Base-by-base conservation (phyloP, 2,113 vertebrate genomes). In the Pachypanchax playfairii region DNA sequence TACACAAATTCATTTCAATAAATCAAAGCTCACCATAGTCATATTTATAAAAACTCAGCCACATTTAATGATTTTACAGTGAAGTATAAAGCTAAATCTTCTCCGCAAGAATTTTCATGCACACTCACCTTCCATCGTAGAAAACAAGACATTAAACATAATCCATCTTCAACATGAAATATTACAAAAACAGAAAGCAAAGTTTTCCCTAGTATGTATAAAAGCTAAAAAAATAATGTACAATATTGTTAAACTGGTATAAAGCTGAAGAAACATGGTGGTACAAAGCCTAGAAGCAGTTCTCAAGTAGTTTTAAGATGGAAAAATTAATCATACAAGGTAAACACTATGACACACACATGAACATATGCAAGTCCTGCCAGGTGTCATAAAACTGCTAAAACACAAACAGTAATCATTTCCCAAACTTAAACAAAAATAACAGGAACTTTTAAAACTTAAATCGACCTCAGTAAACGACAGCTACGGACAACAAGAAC, bases 31-130 rank as follows among this genome's bases (percentile, higher is more conserved):
- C 47, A 84, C 64, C 73, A 82, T 48, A 54, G 33, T 64, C 38
- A 64, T 33, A n/a, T 68, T 78, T 75, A 85, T 49, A 72, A 82
- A 89, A 83, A 79, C 2, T 33, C n/a, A 29, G 70, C 64, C 69
- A 84, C 70, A 80, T 91, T 91, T 90, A 90, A 91, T 90, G 64
- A 80, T 68, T 60, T 77, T 55, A 86, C 63, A 70, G 55, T 55
- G 56, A 78, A 73, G 56, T 72, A 87, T 82, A 88, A 75, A 79
- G 75, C 70, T 79, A 48, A 56, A 70, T 36, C 38, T 63, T 62
- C 57, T 66, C 44, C n/a, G n/a, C n/a, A n/a, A n/a, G n/a, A n/a
- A n/a, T n/a, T n/a, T n/a, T n/a, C n/a, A n/a, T n/a, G n/a, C n/a
- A n/a, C 24, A 72, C 42, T 60, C 53, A 66, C 65, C 14, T 67